These are phyloP conservation scores for Neomonachus schauinslandi DNA, from an alignment of 2,113 vertebrate species.

Conservation along the genomic window DNA sequence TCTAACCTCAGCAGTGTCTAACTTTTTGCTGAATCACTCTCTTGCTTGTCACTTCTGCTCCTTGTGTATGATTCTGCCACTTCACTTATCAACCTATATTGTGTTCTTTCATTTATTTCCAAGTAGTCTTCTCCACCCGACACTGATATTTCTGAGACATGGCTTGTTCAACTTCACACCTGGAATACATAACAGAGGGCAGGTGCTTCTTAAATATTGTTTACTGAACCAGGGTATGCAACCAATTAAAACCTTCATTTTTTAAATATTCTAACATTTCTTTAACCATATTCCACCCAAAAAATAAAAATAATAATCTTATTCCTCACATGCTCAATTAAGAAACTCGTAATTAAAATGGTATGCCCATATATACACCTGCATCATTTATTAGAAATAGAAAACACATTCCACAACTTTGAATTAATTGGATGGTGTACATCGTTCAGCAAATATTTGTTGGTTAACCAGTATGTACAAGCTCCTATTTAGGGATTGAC, in stretches of 20 bases:
- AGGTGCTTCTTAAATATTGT: background rate
- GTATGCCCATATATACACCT: background rate
- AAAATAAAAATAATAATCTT: background rate
- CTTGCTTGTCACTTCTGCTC: background rate
- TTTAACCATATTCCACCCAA: background rate
- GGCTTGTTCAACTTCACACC: background rate
- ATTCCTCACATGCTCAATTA: background rate
- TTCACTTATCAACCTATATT: background rate
- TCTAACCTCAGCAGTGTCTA: background rate
- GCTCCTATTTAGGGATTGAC: background rate
- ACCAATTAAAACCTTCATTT: background rate
- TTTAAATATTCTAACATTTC: background rate
- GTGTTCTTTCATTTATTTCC: background rate
- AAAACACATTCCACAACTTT: background rate
- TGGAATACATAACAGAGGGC: background rate
- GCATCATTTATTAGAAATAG: background rate
- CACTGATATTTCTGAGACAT: background rate
- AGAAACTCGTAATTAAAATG: constrained; percentile 35
- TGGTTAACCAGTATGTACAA: background rate
- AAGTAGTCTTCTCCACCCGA: background rate
- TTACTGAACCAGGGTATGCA: background rate
- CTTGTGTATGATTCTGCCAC: background rate
- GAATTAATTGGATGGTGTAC: background rate
- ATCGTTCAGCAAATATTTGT: background rate
- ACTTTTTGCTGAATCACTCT: background rate